These are phyloP conservation scores for Phaetusa simplex DNA, from an alignment of 2,113 vertebrate genomes.

Conservation along the genomic window DNA sequence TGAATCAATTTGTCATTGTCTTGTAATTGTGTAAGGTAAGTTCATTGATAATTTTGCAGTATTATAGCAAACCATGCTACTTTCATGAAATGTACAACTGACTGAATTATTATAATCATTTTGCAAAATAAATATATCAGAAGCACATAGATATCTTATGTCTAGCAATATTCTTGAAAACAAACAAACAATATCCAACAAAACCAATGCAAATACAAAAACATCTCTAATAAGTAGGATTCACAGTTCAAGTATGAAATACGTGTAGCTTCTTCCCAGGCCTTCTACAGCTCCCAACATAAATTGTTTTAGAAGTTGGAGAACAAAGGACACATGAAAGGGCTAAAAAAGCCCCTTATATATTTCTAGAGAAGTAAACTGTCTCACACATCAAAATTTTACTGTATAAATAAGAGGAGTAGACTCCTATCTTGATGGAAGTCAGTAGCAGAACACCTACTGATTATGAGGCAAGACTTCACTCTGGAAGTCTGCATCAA, in stretches of 20 bases:
- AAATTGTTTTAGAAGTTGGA: not conserved
- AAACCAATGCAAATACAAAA: not conserved
- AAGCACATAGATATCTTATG: not conserved
- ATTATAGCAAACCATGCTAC: not conserved
- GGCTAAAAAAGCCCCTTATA: rapidly evolving
- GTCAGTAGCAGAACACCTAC: not conserved
- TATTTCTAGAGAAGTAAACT: not conserved
- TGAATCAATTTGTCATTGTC: not conserved
- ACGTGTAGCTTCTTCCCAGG: not conserved
- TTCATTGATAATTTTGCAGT: not conserved
- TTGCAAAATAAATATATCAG: not conserved
- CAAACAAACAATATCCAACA: not conserved
- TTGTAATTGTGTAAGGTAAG: not conserved
- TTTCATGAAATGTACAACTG: not conserved
- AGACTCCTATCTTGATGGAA: not conserved
- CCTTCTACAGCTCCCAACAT: not conserved
- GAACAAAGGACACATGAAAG: not conserved
- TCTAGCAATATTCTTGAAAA: not conserved
- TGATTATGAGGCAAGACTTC: not conserved
- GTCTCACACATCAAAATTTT: not conserved
- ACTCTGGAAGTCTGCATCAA: not conserved
- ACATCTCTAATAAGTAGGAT: not conserved
- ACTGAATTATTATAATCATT: not conserved
- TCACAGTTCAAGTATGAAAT: not conserved
- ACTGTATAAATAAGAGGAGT: not conserved